phyloP scores from a whole-genome alignment of 1,140 invertebrate genomes.

The Copidosoma floridanum region DNA sequence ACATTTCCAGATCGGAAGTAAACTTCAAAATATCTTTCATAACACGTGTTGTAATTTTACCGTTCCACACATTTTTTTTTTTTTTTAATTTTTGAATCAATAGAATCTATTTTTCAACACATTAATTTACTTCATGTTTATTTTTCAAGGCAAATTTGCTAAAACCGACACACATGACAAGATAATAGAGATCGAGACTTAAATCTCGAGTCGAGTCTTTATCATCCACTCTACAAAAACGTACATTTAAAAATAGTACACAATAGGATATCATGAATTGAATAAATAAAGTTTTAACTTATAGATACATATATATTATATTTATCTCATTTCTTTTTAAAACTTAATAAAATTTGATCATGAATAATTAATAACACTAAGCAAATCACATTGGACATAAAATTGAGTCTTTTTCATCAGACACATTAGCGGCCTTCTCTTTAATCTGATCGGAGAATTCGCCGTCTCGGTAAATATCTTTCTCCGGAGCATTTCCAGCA shows the following conservation, averaged over 20 bases:
- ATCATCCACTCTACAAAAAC: too few relatives aligned
- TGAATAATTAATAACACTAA: conserved; percentile 3
- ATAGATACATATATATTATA: conserved; percentile 3
- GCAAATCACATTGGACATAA: conserved; percentile 53
- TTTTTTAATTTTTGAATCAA: too few relatives aligned
- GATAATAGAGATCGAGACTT: too few relatives aligned
- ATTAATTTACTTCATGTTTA: too few relatives aligned
- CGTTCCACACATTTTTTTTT: conserved; percentile 8
- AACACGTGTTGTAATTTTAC: conserved; percentile 24
- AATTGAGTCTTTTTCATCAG: conserved; percentile 54
- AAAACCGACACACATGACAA: too few relatives aligned
- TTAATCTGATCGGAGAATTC: conserved; percentile 62
- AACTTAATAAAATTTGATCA: conserved; percentile 7
- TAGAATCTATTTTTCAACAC: too few relatives aligned
- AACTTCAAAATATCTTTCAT: conserved; percentile 33
- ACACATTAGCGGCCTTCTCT: conserved; percentile 57
- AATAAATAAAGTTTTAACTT: background rate
- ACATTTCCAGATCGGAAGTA: conserved; percentile 38
- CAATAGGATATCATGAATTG: background rate
- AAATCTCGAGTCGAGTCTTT: too few relatives aligned
- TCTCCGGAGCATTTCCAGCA: conserved; percentile 68
- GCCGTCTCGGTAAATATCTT: conserved; percentile 60
- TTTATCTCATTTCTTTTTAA: conserved; percentile 3
- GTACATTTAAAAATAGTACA: background rate
- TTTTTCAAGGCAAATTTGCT: too few relatives aligned